Evolutionary conservation across 1,140 invertebrate species (phyloP).

Genomic region (Hormaphis cornu): DNA sequence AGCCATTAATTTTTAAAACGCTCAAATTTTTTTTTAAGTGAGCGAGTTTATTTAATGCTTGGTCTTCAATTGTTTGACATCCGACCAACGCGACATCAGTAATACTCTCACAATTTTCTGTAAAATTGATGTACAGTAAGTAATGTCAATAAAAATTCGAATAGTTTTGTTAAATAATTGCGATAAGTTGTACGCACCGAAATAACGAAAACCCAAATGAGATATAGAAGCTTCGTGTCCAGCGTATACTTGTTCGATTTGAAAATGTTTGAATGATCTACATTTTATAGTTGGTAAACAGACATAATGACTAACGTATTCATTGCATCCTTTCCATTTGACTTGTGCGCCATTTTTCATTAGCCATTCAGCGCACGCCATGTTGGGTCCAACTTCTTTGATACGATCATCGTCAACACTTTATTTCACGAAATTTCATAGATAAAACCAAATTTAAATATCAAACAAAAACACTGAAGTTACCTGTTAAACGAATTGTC

Average conservation of each 20-base stretch:
- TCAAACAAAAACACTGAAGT: background rate
- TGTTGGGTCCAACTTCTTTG: slow-evolving; percentile 65
- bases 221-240: slow-evolving; percentile 60
- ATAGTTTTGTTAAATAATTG: background rate
- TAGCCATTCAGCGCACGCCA: slow-evolving; percentile 83
- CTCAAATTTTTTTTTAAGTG: background rate
- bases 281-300: slow-evolving; percentile 45
- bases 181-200: slow-evolving; percentile 50
- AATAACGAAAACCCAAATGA: slow-evolving; percentile 65
- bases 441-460: background rate
- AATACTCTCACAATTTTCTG: background rate
- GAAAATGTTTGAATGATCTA: slow-evolving; percentile 43
- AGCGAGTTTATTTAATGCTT: background rate
- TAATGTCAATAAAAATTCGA: background rate
- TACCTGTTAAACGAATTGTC: background rate
- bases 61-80: background rate
- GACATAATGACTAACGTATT: slow-evolving; percentile 60
- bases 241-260: slow-evolving; percentile 63
- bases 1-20: background rate
- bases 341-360: slow-evolving; percentile 67
- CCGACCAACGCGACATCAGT: background rate
- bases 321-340: slow-evolving; percentile 50
- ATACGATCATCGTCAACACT: slow-evolving; percentile 47
- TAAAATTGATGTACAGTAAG: background rate
- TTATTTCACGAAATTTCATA: background rate